Conservation (phyloP, 2,797 vertebrate species). For the Enoplosus armatus region DNA sequence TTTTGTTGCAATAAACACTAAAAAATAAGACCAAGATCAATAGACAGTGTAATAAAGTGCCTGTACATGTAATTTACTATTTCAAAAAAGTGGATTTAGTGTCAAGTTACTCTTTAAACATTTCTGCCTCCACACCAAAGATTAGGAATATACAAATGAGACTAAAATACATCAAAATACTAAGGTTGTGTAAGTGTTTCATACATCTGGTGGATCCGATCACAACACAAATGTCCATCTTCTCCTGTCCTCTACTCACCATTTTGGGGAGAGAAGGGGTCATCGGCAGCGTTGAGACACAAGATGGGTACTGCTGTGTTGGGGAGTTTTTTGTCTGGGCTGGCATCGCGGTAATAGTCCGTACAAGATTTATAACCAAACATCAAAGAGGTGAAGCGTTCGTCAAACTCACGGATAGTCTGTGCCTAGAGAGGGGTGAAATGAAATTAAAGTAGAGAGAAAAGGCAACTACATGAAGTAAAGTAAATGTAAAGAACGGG, state of each 20-base stretch:
- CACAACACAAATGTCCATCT: too few species aligned
- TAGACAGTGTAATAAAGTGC: too few species aligned
- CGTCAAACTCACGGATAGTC: conserved; percentile 88
- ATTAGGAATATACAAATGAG: too few species aligned
- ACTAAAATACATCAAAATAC: background rate
- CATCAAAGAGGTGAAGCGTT: conserved; percentile 84
- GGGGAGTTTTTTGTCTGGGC: conserved; percentile 83
- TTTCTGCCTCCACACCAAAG: too few species aligned
- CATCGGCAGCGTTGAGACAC: conserved; percentile 89
- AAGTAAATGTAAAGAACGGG: background rate
- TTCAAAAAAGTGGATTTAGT: too few species aligned
- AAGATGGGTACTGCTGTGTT: conserved; percentile 83
- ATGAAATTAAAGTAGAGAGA: accelerated
- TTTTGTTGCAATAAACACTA: too few species aligned
- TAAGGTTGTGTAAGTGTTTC: background rate
- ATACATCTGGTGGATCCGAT: too few species aligned
- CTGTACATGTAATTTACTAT: too few species aligned
- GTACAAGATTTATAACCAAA: conserved; percentile 87
- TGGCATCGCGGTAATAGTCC: conserved; percentile 86
- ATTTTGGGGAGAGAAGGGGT: conserved; percentile 87
- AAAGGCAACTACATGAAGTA: background rate
- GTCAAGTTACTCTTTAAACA: too few species aligned
- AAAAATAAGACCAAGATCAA: too few species aligned
- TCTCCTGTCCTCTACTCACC: conserved; percentile 72
- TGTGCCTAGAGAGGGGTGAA: conserved; percentile 75